Evolutionary conservation across 2,113 vertebrate species (phyloP).

Genomic region (Anthoscopus minutus): DNA sequence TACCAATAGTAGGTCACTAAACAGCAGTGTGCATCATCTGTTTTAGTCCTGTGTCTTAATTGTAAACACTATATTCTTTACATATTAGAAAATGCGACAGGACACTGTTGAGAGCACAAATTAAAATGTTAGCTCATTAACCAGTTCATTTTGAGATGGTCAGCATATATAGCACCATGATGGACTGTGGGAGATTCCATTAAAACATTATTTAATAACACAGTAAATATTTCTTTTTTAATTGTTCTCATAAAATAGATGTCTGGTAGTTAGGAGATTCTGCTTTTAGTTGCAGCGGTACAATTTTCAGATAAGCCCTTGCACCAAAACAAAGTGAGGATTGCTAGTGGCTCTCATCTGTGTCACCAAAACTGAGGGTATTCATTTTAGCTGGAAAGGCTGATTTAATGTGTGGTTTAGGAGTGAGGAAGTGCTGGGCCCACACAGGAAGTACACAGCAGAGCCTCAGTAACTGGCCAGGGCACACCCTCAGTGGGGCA

Average conservation of each 20-base stretch:
- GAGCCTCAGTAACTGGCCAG: not conserved
- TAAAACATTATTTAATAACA: not conserved
- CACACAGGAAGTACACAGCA: not conserved
- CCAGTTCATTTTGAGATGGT: not conserved
- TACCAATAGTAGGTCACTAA: not conserved
- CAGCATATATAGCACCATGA: not conserved
- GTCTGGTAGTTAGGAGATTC: not conserved
- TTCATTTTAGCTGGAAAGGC: not conserved
- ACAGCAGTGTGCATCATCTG: not conserved
- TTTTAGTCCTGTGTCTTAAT: not conserved
- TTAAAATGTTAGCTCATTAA: not conserved
- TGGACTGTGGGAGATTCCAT: not conserved
- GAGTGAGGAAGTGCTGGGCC: not conserved
- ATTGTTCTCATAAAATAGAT: not conserved
- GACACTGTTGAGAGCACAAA: not conserved
- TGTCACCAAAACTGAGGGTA: not conserved
- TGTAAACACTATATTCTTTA: not conserved
- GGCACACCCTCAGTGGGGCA: not conserved
- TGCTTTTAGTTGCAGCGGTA: not conserved
- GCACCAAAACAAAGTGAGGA: not conserved
- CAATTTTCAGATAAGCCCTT: not conserved
- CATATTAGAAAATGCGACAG: not conserved
- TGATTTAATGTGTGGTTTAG: not conserved
- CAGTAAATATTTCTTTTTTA: not conserved
- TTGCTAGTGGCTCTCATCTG: not conserved